A percentile compares a stretch with the other conserved stretches of the same genome.
Conservation (phyloP, 2,797 vertebrate genomes). For the Phoxinus dragarum region DNA sequence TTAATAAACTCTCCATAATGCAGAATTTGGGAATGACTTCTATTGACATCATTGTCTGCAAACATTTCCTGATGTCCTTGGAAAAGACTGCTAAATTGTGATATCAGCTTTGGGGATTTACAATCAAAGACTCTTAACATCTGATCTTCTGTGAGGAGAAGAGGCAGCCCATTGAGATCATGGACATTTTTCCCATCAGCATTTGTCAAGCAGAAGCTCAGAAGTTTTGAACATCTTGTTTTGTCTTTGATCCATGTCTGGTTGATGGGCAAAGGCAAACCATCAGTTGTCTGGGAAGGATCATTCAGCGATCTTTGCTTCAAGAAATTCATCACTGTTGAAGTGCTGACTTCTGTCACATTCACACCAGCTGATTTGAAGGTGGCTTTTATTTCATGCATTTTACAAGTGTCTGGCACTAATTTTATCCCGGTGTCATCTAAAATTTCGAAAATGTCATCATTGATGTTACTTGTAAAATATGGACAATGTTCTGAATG, state of each 20-base stretch:
- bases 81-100: conserved; percentile 66
- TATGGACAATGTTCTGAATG: conserved; percentile 63
- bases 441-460: conserved; percentile 56
- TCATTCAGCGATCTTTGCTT: conserved; percentile 71
- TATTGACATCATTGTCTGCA: conserved; percentile 63
- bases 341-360: conserved; percentile 63
- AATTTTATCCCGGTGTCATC: conserved; percentile 74
- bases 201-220: conserved; percentile 71
- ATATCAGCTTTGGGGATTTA: conserved; percentile 66
- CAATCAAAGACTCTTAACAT: conserved; percentile 70
- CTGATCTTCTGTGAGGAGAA: conserved; percentile 76
- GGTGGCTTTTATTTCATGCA: conserved; percentile 47
- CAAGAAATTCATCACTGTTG: conserved; percentile 67
- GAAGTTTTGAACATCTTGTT: conserved; percentile 64
- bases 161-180: conserved; percentile 68
- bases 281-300: conserved; percentile 59
- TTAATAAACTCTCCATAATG: conserved; percentile 58
- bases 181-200: accelerated
- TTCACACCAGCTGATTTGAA: conserved; percentile 68
- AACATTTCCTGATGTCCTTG: conserved; percentile 61
- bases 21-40: accelerated
- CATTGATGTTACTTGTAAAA: neutral
- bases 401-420: conserved; percentile 59
- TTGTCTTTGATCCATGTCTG: conserved; percentile 71
- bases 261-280: conserved; percentile 70